Conservation (phyloP, 2,797 vertebrate genomes). For the Meda fulgida region DNA sequence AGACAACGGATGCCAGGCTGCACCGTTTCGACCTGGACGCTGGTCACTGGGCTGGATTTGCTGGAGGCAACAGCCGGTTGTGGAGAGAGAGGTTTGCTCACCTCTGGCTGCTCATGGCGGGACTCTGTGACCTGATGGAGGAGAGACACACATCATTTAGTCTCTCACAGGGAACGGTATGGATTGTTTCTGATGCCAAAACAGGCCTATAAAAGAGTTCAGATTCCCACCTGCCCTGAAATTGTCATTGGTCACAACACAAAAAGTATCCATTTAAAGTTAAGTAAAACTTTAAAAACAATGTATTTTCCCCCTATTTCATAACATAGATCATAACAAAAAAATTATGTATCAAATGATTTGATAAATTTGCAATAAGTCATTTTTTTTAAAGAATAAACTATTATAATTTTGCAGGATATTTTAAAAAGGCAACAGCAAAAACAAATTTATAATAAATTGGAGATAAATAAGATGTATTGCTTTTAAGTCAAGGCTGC, state of each 20-base stretch:
- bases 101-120: slow-evolving; percentile 5
- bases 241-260: neutral
- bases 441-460: too few relatives aligned
- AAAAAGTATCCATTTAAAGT: neutral
- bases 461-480: neutral
- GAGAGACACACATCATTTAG: neutral
- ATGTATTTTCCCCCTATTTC: neutral
- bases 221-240: neutral
- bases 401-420: neutral
- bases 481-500: neutral
- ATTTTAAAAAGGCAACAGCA: too few relatives aligned
- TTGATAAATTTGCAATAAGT: neutral
- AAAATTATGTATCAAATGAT: too few relatives aligned
- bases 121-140: slow-evolving; percentile 1
- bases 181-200: neutral
- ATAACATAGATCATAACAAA: too few relatives aligned
- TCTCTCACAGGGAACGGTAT: neutral
- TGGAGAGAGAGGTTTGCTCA: slow-evolving; percentile 15
- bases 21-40: neutral
- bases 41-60: slow-evolving; percentile 40
- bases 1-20: slow-evolving; percentile 68
- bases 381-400: too few relatives aligned
- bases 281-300: neutral
- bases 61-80: slow-evolving; percentile 34
- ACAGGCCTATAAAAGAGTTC: neutral